phyloP scores from a whole-genome alignment of 2,113 vertebrate species.

The Pungitius pungitius region DNA sequence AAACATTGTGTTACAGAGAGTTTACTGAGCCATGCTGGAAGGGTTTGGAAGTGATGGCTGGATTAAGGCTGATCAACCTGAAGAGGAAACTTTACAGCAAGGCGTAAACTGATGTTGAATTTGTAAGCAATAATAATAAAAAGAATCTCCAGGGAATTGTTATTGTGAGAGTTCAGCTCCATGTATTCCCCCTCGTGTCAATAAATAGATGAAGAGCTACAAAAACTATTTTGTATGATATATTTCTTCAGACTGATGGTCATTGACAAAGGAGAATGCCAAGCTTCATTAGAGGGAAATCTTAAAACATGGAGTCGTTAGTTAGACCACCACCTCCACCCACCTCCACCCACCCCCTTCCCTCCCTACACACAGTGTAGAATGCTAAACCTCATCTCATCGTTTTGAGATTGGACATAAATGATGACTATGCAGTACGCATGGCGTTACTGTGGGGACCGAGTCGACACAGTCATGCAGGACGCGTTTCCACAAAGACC shows the following conservation, averaged over 20 bases:
- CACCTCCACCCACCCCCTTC: not conserved
- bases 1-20: constrained; percentile 47
- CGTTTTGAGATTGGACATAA: not conserved
- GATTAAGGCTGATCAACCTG: not conserved
- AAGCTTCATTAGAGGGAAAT: no score
- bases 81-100: not conserved
- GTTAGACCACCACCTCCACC: no score
- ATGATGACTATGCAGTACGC: not conserved
- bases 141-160: not conserved
- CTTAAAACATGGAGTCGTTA: no score
- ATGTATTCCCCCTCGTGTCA: no score
- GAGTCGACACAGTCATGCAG: no score
- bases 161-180: no score
- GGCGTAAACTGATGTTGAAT: not conserved
- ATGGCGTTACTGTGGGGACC: not conserved
- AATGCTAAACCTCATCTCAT: no score
- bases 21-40: constrained; percentile 43
- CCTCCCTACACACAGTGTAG: no score
- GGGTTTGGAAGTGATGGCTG: constrained; percentile 14
- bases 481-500: constrained; percentile 44
- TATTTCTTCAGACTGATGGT: not conserved
- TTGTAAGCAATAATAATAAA: not conserved
- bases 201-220: no score
- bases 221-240: not conserved
- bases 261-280: no score